These are phyloP conservation scores for Phylloscopus whistleri DNA, from an alignment of 2,113 vertebrate genomes.

Conservation along the genomic window DNA sequence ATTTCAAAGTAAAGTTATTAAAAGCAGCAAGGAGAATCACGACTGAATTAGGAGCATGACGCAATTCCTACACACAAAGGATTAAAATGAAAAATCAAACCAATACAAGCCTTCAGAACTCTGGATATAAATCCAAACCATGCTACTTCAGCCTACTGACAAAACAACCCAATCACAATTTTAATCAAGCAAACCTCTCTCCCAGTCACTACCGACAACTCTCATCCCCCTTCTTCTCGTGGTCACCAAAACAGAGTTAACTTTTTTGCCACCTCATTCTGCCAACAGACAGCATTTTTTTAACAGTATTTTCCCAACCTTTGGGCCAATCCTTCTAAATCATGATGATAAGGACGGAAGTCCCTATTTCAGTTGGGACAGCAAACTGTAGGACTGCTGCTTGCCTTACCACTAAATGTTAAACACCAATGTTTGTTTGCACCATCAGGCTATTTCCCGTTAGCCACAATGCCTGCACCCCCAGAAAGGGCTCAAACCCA, in stretches of 20 bases:
- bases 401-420: neutral
- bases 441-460: neutral
- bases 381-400: neutral
- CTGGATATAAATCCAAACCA: neutral
- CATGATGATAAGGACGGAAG: neutral
- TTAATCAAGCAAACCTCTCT: neutral
- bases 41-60: neutral
- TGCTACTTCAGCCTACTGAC: neutral
- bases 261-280: neutral
- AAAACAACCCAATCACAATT: neutral
- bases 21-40: neutral
- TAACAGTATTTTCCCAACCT: neutral
- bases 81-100: neutral
- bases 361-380: neutral
- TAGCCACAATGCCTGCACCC: neutral
- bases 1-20: neutral
- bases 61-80: neutral
- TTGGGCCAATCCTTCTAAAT: neutral
- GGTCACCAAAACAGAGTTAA: neutral
- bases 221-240: neutral
- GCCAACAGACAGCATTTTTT: neutral
- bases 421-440: neutral
- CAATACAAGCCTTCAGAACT: neutral
- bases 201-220: neutral
- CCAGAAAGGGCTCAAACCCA: neutral